phyloP scores from a whole-genome alignment of 2,113 vertebrate species.

The Zootoca vivipara region DNA sequence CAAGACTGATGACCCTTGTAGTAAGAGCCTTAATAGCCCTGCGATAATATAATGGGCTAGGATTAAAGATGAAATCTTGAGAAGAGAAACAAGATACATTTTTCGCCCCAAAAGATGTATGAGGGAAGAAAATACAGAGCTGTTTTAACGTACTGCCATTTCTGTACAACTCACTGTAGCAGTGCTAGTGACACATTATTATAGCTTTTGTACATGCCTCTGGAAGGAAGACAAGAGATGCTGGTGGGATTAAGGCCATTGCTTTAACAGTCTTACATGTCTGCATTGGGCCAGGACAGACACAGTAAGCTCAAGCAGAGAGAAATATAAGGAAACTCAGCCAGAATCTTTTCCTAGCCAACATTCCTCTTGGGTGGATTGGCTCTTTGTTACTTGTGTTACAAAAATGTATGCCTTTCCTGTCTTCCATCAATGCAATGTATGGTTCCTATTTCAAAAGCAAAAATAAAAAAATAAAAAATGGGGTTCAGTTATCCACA shows the following conservation, averaged over 20 bases:
- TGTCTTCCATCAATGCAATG: background rate
- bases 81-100: background rate
- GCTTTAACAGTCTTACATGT: background rate
- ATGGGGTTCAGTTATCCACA: background rate
- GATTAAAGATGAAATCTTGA: slow-evolving; percentile 6
- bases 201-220: background rate
- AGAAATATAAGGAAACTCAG: background rate
- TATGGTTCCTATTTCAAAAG: background rate
- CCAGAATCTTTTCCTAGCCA: background rate
- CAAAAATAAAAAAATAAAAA: background rate
- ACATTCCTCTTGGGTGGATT: background rate
- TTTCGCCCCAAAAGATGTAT: background rate
- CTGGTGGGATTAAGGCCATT: background rate
- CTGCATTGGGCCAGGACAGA: background rate
- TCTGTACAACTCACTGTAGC: background rate
- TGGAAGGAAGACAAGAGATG: background rate
- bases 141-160: background rate
- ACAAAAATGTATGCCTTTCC: background rate
- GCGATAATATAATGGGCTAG: background rate
- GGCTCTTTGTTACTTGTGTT: background rate
- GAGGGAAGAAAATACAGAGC: background rate
- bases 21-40: background rate
- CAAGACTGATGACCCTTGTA: background rate
- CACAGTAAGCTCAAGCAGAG: background rate
- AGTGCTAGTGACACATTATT: background rate